Evolutionary conservation across 2,888 invertebrate genomes (phyloP).

Genomic region (Cephus runcator): DNA sequence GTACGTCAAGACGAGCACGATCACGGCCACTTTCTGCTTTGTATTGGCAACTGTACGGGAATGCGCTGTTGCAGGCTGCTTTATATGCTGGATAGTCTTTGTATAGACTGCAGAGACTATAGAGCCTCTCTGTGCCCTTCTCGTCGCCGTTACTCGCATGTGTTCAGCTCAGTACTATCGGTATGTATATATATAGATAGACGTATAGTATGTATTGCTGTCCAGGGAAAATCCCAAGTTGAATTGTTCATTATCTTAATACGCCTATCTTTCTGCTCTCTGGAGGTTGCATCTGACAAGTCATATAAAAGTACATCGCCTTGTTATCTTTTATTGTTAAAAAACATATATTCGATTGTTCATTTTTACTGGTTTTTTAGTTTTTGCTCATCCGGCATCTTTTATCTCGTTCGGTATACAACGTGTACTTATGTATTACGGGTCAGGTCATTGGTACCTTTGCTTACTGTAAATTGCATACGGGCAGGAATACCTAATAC

Average conservation of each 20-base stretch:
- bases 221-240: constrained; percentile 30
- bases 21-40: constrained; percentile 19
- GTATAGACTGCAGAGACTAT: constrained; percentile 8
- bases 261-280: neutral
- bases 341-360: neutral
- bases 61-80: constrained; percentile 23
- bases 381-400: neutral
- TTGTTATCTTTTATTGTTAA: neutral
- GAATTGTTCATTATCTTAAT: neutral
- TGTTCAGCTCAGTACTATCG: constrained; percentile 4
- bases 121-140: constrained; percentile 14
- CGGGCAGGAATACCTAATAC: neutral
- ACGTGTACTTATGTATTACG: neutral
- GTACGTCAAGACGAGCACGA: constrained; percentile 6
- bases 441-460: neutral
- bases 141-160: constrained; percentile 8
- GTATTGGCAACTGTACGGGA: constrained; percentile 28
- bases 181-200: neutral
- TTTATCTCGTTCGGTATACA: neutral
- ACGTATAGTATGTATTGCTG: neutral
- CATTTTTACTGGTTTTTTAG: neutral
- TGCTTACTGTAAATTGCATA: neutral
- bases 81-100: constrained; percentile 27
- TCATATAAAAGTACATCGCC: neutral
- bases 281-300: neutral